Conservation (phyloP, 2,797 vertebrate species). For the Pseudochaenichthys georgianus region DNA sequence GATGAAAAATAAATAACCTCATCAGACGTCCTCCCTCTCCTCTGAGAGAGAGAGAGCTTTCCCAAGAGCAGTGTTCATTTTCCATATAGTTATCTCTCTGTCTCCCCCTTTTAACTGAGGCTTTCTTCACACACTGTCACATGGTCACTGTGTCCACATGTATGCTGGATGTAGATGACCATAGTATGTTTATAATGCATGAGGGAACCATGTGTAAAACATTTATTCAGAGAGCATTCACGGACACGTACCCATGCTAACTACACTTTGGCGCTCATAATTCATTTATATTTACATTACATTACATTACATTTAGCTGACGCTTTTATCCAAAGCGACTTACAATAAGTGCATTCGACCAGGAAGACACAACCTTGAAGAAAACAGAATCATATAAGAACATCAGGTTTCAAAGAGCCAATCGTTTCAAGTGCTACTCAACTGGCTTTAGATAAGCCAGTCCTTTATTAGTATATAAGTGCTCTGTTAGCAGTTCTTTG, state of each 20-base stretch:
- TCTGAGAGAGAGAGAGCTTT: constrained; percentile 68
- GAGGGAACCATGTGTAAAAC: background rate
- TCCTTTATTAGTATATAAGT: no score
- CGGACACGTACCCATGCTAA: background rate
- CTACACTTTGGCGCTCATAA: background rate
- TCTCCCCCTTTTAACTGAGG: constrained; percentile 50
- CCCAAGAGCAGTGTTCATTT: constrained; percentile 67
- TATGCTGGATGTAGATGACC: constrained; percentile 21
- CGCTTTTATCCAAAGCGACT: no score
- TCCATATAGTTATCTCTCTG: constrained; percentile 63
- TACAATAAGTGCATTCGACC: no score
- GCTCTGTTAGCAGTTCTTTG: no score
- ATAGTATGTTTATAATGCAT: background rate
- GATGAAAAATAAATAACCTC: constrained; percentile 87
- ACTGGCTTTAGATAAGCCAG: no score
- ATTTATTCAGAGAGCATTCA: background rate
- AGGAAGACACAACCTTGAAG: no score
- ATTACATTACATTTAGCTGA: no score
- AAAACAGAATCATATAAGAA: no score
- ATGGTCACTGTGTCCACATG: constrained; percentile 24
- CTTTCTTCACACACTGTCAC: constrained; percentile 44
- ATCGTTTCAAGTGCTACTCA: no score
- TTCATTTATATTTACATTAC: background rate
- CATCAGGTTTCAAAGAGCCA: no score
- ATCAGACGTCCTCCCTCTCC: constrained; percentile 72